Percentiles rank a stretch among this genome's conserved stretches.
phyloP scores from a whole-genome alignment of 2,797 vertebrate species.

The Atherinosoma microstoma region DNA sequence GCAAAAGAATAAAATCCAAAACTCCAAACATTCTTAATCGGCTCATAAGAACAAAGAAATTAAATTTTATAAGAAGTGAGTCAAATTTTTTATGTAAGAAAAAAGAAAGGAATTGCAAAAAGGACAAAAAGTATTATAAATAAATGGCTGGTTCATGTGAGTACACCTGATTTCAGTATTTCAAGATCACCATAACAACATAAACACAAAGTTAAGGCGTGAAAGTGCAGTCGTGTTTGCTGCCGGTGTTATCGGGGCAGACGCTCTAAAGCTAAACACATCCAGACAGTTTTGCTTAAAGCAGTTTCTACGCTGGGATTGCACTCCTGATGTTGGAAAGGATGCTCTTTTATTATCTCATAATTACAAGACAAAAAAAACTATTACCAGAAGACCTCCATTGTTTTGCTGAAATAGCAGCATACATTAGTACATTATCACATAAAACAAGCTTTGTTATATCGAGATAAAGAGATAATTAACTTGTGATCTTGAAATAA shows the following conservation, averaged over 20 bases:
- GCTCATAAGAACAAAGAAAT: neutral
- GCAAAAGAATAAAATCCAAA: too few species aligned
- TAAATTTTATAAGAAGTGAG: neutral
- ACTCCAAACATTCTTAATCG: too few species aligned
- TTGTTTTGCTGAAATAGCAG: neutral
- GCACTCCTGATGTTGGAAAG: neutral
- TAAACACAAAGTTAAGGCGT: too few species aligned
- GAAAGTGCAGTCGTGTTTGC: neutral
- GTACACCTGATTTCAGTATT: too few species aligned
- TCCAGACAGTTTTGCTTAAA: neutral
- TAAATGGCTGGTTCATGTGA: too few species aligned
- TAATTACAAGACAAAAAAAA: neutral
- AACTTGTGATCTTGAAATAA: slow-evolving; percentile 1
- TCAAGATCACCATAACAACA: too few species aligned
- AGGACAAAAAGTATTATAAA: too few species aligned
- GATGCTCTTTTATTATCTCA: neutral
- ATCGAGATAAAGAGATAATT: slow-evolving; percentile 6
- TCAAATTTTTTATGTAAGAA: too few species aligned
- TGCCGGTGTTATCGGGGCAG: neutral
- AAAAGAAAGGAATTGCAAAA: too few species aligned
- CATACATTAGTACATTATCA: neutral
- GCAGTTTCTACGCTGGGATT: neutral
- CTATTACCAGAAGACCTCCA: neutral
- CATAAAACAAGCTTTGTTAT: neutral
- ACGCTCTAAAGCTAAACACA: neutral